These are phyloP conservation scores for Phaethon lepturus DNA, from an alignment of 2,113 vertebrate species.

Conservation along the genomic window DNA sequence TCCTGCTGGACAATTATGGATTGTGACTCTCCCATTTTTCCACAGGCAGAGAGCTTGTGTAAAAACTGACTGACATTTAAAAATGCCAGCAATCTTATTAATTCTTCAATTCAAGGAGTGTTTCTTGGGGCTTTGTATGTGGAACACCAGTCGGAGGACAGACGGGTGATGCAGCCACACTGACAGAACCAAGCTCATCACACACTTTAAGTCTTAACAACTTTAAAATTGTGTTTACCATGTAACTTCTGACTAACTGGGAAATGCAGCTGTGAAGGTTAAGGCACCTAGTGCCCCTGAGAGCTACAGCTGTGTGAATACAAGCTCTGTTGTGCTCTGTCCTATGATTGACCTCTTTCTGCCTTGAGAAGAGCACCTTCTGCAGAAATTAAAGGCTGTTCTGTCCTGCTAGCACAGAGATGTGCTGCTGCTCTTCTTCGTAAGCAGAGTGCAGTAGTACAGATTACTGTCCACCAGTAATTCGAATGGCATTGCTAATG, in stretches of 20 bases:
- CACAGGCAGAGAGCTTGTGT: not conserved
- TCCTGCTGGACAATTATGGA: slow-evolving; percentile 6
- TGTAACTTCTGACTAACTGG: not conserved
- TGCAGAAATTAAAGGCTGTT: not conserved
- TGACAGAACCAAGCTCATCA: not conserved
- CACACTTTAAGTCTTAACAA: not conserved
- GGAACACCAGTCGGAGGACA: not conserved
- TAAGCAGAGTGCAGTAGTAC: not conserved
- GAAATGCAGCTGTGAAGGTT: not conserved
- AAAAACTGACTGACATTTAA: slow-evolving; percentile 63
- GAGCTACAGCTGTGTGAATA: not conserved
- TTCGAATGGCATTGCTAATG: not conserved
- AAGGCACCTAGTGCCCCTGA: not conserved
- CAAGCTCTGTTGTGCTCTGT: not conserved
- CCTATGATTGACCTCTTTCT: not conserved
- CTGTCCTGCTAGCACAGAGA: not conserved
- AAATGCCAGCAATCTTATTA: slow-evolving; percentile 59
- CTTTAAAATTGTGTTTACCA: not conserved
- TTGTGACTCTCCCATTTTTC: not conserved
- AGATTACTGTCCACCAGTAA: not conserved
- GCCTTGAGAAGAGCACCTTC: not conserved
- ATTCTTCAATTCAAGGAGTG: slow-evolving; percentile 21
- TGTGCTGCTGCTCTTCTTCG: not conserved
- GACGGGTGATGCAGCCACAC: not conserved
- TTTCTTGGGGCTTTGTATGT: not conserved